Base-by-base conservation (phyloP, 2,797 vertebrate genomes). In the Rhynchotus rufescens region DNA sequence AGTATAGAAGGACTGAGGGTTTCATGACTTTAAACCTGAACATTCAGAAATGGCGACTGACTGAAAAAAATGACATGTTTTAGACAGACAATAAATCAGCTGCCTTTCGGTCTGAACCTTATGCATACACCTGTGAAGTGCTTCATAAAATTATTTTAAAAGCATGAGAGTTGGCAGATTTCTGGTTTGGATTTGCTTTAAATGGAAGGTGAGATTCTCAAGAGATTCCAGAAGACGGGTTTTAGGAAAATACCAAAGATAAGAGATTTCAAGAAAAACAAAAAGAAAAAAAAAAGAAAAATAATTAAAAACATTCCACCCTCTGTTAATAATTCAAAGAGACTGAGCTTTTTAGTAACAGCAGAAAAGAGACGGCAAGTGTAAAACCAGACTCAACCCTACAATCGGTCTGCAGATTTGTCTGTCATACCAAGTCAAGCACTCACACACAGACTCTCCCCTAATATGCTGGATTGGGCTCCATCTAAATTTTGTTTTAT, bases 391-490 rank as follows among this genome's bases (percentile, higher is more conserved):
- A 62, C 44, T 15, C 19, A 28, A 6, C 15, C 28, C 66, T 65
- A 21, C 9, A 34, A 13, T 21, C 40, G 0, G 0, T 6, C 54
- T 52, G 56, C n/a, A 69, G 36, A 40, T 85, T 28, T 36, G 9
- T 30, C 30, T 26, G 20, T 68, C 0, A 0, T 17, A 12, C 15
- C 42, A 26, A 56, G 40, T 30, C 23, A 9, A 0, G 2, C 9
- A 42, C 25, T 83, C 59, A 74, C 5, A 22, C 11, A 21, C 7
- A 40, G 26, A 32, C 9, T 57, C n/a, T 42, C 22, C 8, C 17
- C 23, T 75, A 52, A 49, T 15, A 61, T 1, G 3, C 56, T 51
- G 17, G 6, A 8, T 42, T 56, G 32, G 3, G n/a, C 40, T 21
- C 38, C 11, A 66, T 15, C 20, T 28, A 81, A 89, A 61, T 25